phyloP scores from a whole-genome alignment of 2,888 invertebrate species.

The Halocaridina rubra region DNA sequence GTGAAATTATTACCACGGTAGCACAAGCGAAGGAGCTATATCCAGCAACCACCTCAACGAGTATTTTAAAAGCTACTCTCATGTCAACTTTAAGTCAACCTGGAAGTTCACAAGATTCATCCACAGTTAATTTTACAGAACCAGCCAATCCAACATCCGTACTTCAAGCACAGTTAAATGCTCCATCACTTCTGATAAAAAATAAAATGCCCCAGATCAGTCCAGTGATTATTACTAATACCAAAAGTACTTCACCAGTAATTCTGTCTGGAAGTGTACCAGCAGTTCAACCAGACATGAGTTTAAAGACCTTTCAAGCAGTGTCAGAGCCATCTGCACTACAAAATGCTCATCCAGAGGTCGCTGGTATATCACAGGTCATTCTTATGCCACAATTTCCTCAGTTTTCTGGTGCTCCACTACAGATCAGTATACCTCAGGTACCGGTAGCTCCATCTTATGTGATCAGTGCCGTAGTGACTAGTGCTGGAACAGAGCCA shows the following conservation, averaged over 20 bases:
- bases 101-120: no score
- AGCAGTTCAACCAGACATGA: not conserved
- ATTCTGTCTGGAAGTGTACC: not conserved
- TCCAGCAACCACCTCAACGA: not conserved
- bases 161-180: not conserved
- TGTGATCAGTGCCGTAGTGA: conserved; percentile 17
- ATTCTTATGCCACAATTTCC: conserved; percentile 41
- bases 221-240: not conserved
- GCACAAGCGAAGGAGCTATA: no score
- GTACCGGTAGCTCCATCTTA: not conserved
- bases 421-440: conserved; percentile 40
- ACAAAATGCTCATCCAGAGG: not conserved
- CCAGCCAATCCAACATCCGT: not conserved
- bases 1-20: no score
- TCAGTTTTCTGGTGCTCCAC: no score
- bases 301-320: not conserved
- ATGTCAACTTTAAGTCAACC: conserved; percentile 5
- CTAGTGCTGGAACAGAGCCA: conserved; percentile 3
- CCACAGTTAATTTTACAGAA: no score
- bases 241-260: not conserved
- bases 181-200: not conserved
- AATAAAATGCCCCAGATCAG: not conserved
- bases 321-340: not conserved
- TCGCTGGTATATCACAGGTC: not conserved
- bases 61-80: conserved; percentile 40